These are phyloP conservation scores for Drosophila hamatofila DNA, from an alignment of 2,888 invertebrate genomes.

Conservation along the genomic window DNA sequence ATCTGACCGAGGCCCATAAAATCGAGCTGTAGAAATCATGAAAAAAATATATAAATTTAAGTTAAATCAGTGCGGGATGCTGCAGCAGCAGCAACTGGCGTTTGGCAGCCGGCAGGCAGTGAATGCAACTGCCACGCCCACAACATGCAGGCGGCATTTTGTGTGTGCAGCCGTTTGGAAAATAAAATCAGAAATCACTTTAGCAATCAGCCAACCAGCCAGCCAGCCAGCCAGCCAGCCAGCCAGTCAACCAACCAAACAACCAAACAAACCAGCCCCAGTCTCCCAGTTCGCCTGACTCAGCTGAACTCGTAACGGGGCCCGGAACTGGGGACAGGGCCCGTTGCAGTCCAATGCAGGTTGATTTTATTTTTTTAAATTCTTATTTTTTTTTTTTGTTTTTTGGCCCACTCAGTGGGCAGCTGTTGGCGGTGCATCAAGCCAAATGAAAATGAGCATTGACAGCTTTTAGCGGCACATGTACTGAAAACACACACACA, in stretches of 20 bases:
- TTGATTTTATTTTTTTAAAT: neutral
- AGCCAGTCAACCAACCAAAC: constrained; percentile 31
- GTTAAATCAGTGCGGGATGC: constrained; percentile 7
- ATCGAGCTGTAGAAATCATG: constrained; percentile 15
- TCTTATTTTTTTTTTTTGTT: neutral
- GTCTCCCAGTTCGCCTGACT: constrained; percentile 36
- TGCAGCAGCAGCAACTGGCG: constrained; percentile 13
- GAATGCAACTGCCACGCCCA: constrained; percentile 37
- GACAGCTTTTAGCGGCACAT: constrained; percentile 47
- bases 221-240: constrained; percentile 2
- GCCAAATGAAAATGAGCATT: constrained; percentile 45
- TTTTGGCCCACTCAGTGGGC: constrained; percentile 42
- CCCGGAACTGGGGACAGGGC: constrained; percentile 11
- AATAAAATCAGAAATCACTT: constrained; percentile 74
- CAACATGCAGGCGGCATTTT: constrained; percentile 44
- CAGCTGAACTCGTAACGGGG: constrained; percentile 23
- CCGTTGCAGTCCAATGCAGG: constrained; percentile 21
- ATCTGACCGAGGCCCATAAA: constrained; percentile 14
- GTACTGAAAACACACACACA: constrained; percentile 8
- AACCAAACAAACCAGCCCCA: constrained; percentile 29
- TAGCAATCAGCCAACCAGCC: constrained; percentile 48
- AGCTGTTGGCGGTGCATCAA: constrained; percentile 59
- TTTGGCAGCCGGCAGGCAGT: constrained; percentile 12
- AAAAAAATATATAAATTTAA: constrained; percentile 20
- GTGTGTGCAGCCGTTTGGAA: constrained; percentile 72